Conservation (phyloP, 2,797 vertebrate species). For the Characodon lateralis region DNA sequence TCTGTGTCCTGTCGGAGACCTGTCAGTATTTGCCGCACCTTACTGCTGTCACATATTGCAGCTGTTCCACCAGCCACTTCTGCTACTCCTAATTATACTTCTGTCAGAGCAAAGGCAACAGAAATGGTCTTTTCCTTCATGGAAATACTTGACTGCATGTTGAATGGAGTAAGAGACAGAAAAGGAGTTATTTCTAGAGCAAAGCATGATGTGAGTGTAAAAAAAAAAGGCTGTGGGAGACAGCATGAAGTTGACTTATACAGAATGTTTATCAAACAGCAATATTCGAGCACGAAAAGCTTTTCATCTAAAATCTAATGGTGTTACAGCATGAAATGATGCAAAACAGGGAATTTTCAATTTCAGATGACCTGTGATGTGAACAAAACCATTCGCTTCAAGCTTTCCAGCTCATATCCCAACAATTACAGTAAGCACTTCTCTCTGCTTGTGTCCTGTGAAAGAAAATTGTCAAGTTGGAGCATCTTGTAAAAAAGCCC, state of each 20-base stretch:
- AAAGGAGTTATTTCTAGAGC: slow-evolving; percentile 11
- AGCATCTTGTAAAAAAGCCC: slow-evolving; percentile 42
- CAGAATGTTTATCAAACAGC: slow-evolving; percentile 60
- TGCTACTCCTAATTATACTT: slow-evolving; percentile 58
- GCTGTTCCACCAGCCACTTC: slow-evolving; percentile 28
- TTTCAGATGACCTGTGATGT: slow-evolving; percentile 51
- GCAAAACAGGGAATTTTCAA: slow-evolving; percentile 53
- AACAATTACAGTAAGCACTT: slow-evolving; percentile 58
- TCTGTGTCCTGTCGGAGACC: slow-evolving; percentile 52
- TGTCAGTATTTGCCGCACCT: slow-evolving; percentile 56
- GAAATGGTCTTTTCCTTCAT: slow-evolving; percentile 38
- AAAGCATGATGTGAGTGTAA: slow-evolving; percentile 21
- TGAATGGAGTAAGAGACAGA: slow-evolving; percentile 18
- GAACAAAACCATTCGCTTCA: slow-evolving; percentile 39
- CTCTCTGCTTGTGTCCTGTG: slow-evolving; percentile 54
- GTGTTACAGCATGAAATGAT: slow-evolving; percentile 40
- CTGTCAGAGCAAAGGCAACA: slow-evolving; percentile 49
- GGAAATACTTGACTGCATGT: slow-evolving; percentile 33
- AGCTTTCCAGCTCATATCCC: slow-evolving; percentile 51
- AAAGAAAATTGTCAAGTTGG: slow-evolving; percentile 69
- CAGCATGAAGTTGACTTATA: slow-evolving; percentile 61
- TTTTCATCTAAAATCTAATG: slow-evolving; percentile 56
- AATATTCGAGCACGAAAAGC: slow-evolving; percentile 33
- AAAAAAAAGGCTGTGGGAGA: slow-evolving; percentile 27
- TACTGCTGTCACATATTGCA: slow-evolving; percentile 57